Evolutionary conservation across 2,113 vertebrate genomes (phyloP).

Genomic region (Calonectris borealis): DNA sequence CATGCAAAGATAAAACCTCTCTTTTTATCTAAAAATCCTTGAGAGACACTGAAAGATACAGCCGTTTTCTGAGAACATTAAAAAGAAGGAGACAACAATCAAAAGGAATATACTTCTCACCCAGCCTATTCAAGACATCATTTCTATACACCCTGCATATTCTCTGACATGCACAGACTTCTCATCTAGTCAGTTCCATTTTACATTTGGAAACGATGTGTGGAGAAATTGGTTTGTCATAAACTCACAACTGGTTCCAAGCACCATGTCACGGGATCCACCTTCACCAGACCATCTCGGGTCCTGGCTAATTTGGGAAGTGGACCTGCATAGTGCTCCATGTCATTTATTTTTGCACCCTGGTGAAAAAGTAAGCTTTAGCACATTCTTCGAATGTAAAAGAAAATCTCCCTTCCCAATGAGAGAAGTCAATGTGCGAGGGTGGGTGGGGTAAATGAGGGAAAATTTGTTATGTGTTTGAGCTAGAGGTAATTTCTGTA

Average conservation of each 20-base stretch:
- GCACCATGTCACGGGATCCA: background rate
- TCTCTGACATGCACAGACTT: slow-evolving; percentile 43
- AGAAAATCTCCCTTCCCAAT: background rate
- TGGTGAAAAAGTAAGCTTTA: background rate
- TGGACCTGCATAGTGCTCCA: background rate
- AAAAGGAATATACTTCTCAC: slow-evolving; percentile 77
- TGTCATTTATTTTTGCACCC: background rate
- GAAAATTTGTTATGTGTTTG: background rate
- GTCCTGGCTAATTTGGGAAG: background rate
- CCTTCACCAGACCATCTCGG: background rate
- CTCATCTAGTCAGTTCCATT: slow-evolving; percentile 35
- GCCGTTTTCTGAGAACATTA: slow-evolving; percentile 81
- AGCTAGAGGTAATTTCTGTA: background rate
- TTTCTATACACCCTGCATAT: slow-evolving; percentile 34
- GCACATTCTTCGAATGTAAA: background rate
- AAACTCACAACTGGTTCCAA: background rate
- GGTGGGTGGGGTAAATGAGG: background rate
- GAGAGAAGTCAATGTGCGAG: background rate
- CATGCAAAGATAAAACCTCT: slow-evolving; percentile 84
- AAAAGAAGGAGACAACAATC: slow-evolving; percentile 78
- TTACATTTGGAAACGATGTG: background rate
- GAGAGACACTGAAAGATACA: slow-evolving; percentile 81
- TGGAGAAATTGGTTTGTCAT: slow-evolving; percentile 28
- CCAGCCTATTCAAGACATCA: slow-evolving; percentile 63
- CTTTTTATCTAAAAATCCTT: slow-evolving; percentile 89